phyloP scores from a whole-genome alignment of 2,888 invertebrate species.

The Trilocha varians region DNA sequence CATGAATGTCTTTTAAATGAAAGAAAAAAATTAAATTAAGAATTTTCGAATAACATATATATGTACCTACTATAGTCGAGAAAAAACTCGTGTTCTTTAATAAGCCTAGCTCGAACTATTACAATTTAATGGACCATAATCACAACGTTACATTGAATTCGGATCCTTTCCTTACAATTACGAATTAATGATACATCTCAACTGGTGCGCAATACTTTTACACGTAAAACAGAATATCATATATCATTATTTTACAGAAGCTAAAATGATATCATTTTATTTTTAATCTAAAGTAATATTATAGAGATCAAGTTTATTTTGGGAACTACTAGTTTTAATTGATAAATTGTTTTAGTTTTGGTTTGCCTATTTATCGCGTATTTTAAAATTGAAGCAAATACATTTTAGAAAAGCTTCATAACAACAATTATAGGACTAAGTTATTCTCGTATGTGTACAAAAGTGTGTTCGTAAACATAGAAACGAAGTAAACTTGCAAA shows the following conservation, averaged over 20 bases:
- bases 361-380: too few relatives aligned
- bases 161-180: background rate
- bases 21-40: too few relatives aligned
- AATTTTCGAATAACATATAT: too few relatives aligned
- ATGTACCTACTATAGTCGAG: too few relatives aligned
- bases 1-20: too few relatives aligned
- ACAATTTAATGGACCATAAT: background rate
- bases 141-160: background rate
- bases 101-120: background rate
- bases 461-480: constrained; percentile 13
- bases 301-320: too few relatives aligned
- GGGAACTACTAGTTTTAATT: too few relatives aligned
- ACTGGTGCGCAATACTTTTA: too few relatives aligned
- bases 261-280: background rate
- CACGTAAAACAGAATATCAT: background rate
- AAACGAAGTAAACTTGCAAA: constrained; percentile 43
- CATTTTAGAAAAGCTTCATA: background rate
- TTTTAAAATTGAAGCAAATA: background rate
- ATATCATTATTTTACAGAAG: background rate
- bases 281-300: too few relatives aligned
- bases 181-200: too few relatives aligned
- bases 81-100: background rate
- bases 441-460: background rate
- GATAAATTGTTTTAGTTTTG: too few relatives aligned
- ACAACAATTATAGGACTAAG: background rate